Evolutionary conservation across 2,797 vertebrate genomes (phyloP).

Genomic region (Hoplostethus mediterraneus): DNA sequence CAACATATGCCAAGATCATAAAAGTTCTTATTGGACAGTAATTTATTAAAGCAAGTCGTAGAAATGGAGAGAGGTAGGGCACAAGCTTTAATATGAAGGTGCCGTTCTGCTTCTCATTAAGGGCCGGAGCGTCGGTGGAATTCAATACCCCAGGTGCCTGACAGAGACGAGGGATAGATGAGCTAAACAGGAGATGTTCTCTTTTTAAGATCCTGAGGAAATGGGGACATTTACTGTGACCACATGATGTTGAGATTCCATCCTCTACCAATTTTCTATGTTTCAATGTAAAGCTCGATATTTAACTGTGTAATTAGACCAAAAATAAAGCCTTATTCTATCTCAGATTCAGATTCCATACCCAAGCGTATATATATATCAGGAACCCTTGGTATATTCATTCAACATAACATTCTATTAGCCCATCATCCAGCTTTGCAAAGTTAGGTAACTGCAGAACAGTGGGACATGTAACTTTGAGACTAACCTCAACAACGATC

Average conservation of each 20-base stretch:
- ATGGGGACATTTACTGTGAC: conserved; percentile 54
- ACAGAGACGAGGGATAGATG: conserved; percentile 53
- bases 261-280: conserved; percentile 25
- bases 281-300: conserved; percentile 31
- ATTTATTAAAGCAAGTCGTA: conserved; percentile 90
- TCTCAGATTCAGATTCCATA: conserved; percentile 27
- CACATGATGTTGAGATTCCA: conserved; percentile 36
- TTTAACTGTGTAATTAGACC: conserved; percentile 44
- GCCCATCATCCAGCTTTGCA: conserved; percentile 29
- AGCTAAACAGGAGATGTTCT: conserved; percentile 62
- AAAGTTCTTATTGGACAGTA: conserved; percentile 95
- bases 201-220: conserved; percentile 67
- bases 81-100: conserved; percentile 71
- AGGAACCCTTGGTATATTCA: conserved; percentile 8
- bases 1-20: conserved; percentile 98
- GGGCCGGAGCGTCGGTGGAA: conserved; percentile 64
- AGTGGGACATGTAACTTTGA: conserved; percentile 19
- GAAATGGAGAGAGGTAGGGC: conserved; percentile 77
- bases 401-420: conserved; percentile 4
- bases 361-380: neutral
- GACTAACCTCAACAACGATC: conserved; percentile 42
- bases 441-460: conserved; percentile 22
- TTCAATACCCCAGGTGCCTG: conserved; percentile 68
- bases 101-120: conserved; percentile 78
- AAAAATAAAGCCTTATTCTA: conserved; percentile 10